A percentile compares a stretch with the other conserved stretches of the same genome.
phyloP scores from a whole-genome alignment of 2,113 vertebrate species.

The Haemorhous mexicanus region DNA sequence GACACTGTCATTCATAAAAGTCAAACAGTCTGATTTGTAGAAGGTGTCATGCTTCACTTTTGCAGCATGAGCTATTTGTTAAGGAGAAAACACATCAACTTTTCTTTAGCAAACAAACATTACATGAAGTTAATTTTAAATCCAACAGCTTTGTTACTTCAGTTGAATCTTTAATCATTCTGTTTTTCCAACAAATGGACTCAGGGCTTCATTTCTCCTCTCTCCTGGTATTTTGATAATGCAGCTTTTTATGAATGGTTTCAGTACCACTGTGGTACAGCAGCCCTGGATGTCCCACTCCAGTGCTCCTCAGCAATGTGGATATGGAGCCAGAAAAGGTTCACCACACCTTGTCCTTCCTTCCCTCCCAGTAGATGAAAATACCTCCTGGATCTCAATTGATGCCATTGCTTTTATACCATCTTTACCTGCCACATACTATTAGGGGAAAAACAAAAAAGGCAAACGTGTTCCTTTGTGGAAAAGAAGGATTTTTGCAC shows the following conservation, averaged over 20 bases:
- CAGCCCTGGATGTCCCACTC: neutral
- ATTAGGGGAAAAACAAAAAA: too few species aligned
- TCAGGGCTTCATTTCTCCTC: neutral
- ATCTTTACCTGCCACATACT: neutral
- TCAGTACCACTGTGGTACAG: neutral
- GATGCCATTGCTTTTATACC: too few species aligned
- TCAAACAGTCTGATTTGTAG: neutral
- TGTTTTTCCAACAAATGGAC: neutral
- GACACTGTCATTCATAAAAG: neutral
- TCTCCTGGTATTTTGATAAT: neutral
- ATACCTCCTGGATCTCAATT: too few species aligned
- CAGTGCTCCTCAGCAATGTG: neutral
- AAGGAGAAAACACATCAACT: neutral
- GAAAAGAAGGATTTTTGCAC: neutral
- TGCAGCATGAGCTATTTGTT: neutral
- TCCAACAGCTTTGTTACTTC: conserved; percentile 7
- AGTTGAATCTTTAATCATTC: neutral
- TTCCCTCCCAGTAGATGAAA: too few species aligned
- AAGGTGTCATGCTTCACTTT: neutral
- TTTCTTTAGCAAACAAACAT: neutral
- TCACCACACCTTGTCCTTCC: neutral
- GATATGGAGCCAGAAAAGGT: neutral
- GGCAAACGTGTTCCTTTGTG: rapidly evolving
- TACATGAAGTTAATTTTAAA: neutral
- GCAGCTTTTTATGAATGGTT: neutral